Percentiles rank a stretch among this genome's conserved stretches.
Conservation (phyloP, 2,113 vertebrate species). For the Aegithalos caudatus region DNA sequence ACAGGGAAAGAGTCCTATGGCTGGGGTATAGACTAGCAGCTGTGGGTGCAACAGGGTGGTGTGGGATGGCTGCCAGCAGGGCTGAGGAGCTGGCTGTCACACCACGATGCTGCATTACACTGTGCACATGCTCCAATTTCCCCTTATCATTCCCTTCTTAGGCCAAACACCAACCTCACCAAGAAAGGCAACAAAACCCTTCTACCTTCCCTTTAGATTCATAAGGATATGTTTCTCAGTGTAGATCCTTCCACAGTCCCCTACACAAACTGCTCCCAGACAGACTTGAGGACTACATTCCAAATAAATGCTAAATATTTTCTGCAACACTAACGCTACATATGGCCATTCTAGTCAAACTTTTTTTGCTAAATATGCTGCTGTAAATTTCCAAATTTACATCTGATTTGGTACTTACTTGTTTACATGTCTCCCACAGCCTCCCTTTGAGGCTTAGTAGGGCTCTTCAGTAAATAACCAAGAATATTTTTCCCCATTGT, state of each 20-base stretch:
- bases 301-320: background rate
- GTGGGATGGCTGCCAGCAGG: background rate
- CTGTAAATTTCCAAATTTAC: background rate
- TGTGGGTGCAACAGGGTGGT: background rate
- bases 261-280: background rate
- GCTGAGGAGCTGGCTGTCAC: background rate
- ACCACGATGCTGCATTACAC: too few relatives aligned
- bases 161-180: background rate
- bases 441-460: background rate
- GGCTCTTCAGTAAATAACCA: background rate
- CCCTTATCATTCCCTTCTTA: background rate
- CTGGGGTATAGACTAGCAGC: background rate
- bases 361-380: background rate
- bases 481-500: background rate
- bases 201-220: background rate
- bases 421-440: background rate
- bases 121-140: background rate
- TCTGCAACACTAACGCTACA: background rate
- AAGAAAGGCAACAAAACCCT: background rate
- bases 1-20: fast-evolving
- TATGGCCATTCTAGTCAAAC: background rate
- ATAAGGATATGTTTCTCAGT: background rate
- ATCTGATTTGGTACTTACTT: background rate
- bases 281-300: fast-evolving
- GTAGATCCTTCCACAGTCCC: background rate